Conservation (phyloP, 2,888 invertebrate genomes). For the Philereme vetulata region DNA sequence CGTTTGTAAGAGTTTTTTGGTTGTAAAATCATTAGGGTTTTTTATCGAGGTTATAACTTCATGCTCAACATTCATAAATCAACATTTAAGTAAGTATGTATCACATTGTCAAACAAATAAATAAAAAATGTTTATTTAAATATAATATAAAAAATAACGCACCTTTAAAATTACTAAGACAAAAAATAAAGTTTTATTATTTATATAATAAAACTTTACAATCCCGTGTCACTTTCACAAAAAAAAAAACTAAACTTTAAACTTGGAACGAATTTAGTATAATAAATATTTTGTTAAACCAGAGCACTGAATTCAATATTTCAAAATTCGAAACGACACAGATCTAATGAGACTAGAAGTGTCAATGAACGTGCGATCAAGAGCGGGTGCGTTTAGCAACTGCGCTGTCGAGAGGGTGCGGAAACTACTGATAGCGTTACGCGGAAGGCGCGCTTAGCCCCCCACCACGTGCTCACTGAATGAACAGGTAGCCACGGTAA, state of each 20-base stretch:
- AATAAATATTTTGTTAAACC: not conserved
- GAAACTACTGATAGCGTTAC: conserved; percentile 82
- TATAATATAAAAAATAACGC: conserved; percentile 34
- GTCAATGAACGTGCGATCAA: conserved; percentile 76
- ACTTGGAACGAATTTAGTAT: no score
- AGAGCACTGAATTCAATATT: conserved; percentile 12
- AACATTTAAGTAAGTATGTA: not conserved
- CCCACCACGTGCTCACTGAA: conserved; percentile 72
- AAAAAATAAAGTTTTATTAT: conserved; percentile 10
- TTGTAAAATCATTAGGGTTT: not conserved
- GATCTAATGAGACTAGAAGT: conserved; percentile 66
- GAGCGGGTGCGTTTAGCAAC: conserved; percentile 81
- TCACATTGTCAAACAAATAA: not conserved
- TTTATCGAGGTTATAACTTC: not conserved
- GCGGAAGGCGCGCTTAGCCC: conserved; percentile 77
- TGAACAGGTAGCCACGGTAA: conserved; percentile 77
- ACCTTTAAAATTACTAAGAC: conserved; percentile 46
- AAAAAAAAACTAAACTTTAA: conserved; percentile 11
- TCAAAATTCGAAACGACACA: conserved; percentile 27
- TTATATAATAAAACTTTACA: not conserved
- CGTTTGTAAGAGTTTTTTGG: conserved; percentile 2
- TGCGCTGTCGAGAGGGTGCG: conserved; percentile 78
- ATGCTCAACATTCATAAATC: not conserved
- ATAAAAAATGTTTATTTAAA: not conserved
- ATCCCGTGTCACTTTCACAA: conserved; percentile 27